A percentile compares a stretch with the other conserved stretches of the same genome.
phyloP scores from a whole-genome alignment of 2,888 invertebrate genomes.

The Beris chalybata region DNA sequence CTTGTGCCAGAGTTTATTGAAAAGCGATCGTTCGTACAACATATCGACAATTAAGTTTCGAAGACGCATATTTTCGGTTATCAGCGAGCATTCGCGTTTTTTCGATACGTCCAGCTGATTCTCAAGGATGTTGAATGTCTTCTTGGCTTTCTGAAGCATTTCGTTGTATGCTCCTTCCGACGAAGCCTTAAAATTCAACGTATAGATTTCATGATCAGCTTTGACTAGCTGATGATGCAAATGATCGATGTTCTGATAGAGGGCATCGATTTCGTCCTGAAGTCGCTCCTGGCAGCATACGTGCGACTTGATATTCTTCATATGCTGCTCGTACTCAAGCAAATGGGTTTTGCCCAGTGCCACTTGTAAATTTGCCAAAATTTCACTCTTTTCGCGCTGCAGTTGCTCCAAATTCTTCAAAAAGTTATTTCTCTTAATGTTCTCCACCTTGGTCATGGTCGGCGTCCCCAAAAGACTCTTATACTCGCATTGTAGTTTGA shows the following conservation, averaged over 20 bases:
- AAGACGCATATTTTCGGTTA: conserved; percentile 48
- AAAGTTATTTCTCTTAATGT: conserved; percentile 48
- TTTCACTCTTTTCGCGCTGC: conserved; percentile 47
- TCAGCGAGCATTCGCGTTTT: conserved; percentile 50
- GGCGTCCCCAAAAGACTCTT: conserved; percentile 49
- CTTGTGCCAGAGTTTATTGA: conserved; percentile 51
- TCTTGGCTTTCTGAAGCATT: conserved; percentile 46
- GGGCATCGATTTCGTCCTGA: conserved; percentile 46
- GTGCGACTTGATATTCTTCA: conserved; percentile 48
- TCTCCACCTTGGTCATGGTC: conserved; percentile 47
- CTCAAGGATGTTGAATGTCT: conserved; percentile 49
- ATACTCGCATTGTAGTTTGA: conserved; percentile 51
- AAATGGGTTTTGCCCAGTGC: conserved; percentile 48
- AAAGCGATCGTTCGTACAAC: conserved; percentile 49
- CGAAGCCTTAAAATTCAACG: conserved; percentile 49
- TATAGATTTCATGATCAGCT: conserved; percentile 49
- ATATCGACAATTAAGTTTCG: conserved; percentile 48
- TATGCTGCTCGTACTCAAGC: conserved; percentile 43
- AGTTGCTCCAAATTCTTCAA: conserved; percentile 47
- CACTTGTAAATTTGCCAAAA: conserved; percentile 52
- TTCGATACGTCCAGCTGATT: conserved; percentile 51
- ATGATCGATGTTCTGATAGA: conserved; percentile 48
- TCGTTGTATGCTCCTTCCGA: conserved; percentile 52
- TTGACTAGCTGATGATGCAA: conserved; percentile 50
- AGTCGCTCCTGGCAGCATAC: conserved; percentile 51